Conservation (phyloP, 2,888 invertebrate species). For the Lithophane ornitopus region DNA sequence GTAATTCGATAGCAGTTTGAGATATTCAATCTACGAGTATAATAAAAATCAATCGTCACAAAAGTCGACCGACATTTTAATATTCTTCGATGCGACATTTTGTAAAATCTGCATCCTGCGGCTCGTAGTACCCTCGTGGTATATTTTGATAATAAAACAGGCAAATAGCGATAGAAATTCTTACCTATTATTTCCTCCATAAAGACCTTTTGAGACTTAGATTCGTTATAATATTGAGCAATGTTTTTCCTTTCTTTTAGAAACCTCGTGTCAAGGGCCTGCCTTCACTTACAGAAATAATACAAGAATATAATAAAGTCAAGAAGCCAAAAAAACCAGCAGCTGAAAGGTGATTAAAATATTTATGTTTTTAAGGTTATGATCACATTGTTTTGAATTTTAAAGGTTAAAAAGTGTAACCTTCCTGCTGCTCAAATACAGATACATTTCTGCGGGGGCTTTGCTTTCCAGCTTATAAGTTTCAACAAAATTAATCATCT, state of each 20-base stretch:
- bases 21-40: not conserved
- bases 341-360: constrained; percentile 61
- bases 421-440: not conserved
- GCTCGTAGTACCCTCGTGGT: not conserved
- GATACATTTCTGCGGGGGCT: not conserved
- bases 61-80: constrained; percentile 40
- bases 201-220: not conserved
- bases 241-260: constrained; percentile 79
- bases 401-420: constrained; percentile 12
- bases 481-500: not conserved
- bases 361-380: constrained; percentile 47
- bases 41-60: constrained; percentile 8
- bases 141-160: not conserved
- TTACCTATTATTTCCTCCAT: not conserved
- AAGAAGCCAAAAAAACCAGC: constrained; percentile 58
- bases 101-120: not conserved
- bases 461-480: not conserved
- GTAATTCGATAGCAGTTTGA: not conserved
- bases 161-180: not conserved
- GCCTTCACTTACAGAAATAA: constrained; percentile 92
- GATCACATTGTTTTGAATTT: constrained; percentile 14
- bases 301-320: constrained; percentile 56
- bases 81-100: constrained; percentile 26
- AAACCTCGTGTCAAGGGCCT: constrained; percentile 91
- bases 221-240: not conserved